Percentiles rank a stretch among this genome's conserved stretches.
These are phyloP conservation scores for Agrenia bidenticulata DNA, from an alignment of 2,888 invertebrate genomes.

Conservation along the genomic window DNA sequence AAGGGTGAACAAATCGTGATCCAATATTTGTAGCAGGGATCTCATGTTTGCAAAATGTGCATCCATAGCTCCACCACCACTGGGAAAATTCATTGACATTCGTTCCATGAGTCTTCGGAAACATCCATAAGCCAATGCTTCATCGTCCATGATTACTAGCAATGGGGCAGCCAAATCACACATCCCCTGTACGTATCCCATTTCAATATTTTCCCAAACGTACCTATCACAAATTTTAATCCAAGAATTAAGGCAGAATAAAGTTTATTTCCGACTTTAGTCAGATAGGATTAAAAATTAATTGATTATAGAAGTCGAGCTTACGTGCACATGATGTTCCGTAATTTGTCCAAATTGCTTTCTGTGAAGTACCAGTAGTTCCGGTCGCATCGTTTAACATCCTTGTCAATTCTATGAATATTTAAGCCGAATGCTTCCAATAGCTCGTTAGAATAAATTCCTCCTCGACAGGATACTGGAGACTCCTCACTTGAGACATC, in stretches of 20 bases:
- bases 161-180: conserved; percentile 92
- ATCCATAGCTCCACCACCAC: conserved; percentile 90
- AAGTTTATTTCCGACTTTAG: too few species aligned
- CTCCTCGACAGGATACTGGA: conserved; percentile 40
- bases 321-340: conserved; percentile 95
- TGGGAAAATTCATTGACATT: conserved; percentile 88
- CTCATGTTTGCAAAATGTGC: conserved; percentile 90
- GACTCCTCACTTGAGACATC: conserved; percentile 50
- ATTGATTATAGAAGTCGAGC: conserved; percentile 54
- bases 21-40: conserved; percentile 69
- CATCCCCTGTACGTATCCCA: conserved; percentile 97
- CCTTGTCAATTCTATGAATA: conserved; percentile 92
- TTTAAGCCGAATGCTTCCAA: conserved; percentile 83
- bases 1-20: conserved; percentile 88
- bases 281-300: not conserved
- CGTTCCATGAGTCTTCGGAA: conserved; percentile 88
- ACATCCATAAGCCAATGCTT: conserved; percentile 85
- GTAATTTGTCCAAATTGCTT: conserved; percentile 84
- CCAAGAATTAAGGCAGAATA: conserved; percentile 31
- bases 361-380: conserved; percentile 90
- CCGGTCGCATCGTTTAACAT: conserved; percentile 91
- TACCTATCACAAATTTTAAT: conserved; percentile 64
- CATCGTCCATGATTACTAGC: conserved; percentile 88
- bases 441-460: conserved; percentile 71
- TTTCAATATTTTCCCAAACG: conserved; percentile 92